Evolutionary conservation across 2,888 invertebrate genomes (phyloP), one percentile per base, ranked within the genome.

Genomic region (Xanthia icteritia): DNA sequence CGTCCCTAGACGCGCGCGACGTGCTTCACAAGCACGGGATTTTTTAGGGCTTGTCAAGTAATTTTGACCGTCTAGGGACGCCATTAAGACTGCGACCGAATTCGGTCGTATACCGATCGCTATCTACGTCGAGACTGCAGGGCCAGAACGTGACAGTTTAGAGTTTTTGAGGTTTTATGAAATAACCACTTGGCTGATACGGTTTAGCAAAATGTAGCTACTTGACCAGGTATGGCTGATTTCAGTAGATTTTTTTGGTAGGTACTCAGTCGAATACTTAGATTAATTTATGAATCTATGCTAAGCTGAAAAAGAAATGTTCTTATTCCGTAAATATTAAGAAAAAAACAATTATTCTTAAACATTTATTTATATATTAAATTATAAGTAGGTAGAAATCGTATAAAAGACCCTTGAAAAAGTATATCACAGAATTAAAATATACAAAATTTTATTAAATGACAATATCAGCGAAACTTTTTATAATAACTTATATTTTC

Each of bases 351-450:
- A 48, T 17, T n/a, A 42, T 27, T 73, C n/a, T 76, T 72, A 20
- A 42, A 39, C 13, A 76, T 54, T 67, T 85, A 73, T 77, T 74
- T 82, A 72, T 73, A 71, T 60, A 77, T 81, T 56, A 39, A 69
- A 69, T 56, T 77, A 54, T 61, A 76, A 76, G 66, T 86, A 88
- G 67, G 77, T 85, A 88, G 75, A 82, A 87, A 79, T 82, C 71
- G 73, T 87, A 84, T 58, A 83, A 86, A 88, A 85, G 75, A 83
- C 82, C 82, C 68, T 83, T 77, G 87, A 82, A 85, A 79, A 85
- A 87, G 76, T 83, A 76, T 91, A 90, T 90, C 90, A 90, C 90
- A 90, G 91, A 89, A 88, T 83, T 79, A 71, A n/a, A 85, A 88
- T 80, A 70, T 76, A 86, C 78, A 84, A 77, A 31, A 77, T 78